A percentile compares a stretch with the other conserved stretches of the same genome.
These are phyloP conservation scores for Sycophila texana DNA, from an alignment of 2,888 invertebrate species.

Conservation along the genomic window DNA sequence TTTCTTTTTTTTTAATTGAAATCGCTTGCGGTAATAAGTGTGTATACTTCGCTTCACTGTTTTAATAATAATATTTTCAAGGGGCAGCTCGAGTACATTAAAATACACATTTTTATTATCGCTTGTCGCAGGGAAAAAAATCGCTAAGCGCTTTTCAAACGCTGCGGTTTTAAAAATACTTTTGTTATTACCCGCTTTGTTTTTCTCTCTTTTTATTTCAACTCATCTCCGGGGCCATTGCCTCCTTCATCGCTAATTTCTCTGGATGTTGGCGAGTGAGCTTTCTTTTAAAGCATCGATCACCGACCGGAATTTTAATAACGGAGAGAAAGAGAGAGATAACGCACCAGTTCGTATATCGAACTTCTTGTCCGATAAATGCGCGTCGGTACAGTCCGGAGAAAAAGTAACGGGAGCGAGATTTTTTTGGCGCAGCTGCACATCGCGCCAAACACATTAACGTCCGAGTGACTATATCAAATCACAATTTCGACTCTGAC, in stretches of 20 bases:
- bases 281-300: slow-evolving; percentile 40
- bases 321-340: slow-evolving; percentile 24
- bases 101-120: too few species aligned
- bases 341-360: slow-evolving; percentile 13
- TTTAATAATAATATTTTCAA: too few species aligned
- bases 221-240: neutral
- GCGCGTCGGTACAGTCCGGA: slow-evolving; percentile 37
- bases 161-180: too few species aligned
- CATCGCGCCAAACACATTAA: neutral
- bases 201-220: neutral
- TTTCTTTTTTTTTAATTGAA: neutral
- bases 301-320: slow-evolving; percentile 48
- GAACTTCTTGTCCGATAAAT: slow-evolving; percentile 46
- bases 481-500: too few species aligned
- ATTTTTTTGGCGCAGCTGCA: slow-evolving; percentile 33
- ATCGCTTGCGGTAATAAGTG: neutral
- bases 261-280: slow-evolving; percentile 8
- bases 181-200: neutral
- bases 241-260: slow-evolving; percentile 21
- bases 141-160: too few species aligned
- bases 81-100: too few species aligned
- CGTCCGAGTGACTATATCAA: neutral
- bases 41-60: too few species aligned
- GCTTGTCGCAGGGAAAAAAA: too few species aligned
- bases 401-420: slow-evolving; percentile 15